Conservation (phyloP, 2,113 vertebrate species). For the Cettia cetti region DNA sequence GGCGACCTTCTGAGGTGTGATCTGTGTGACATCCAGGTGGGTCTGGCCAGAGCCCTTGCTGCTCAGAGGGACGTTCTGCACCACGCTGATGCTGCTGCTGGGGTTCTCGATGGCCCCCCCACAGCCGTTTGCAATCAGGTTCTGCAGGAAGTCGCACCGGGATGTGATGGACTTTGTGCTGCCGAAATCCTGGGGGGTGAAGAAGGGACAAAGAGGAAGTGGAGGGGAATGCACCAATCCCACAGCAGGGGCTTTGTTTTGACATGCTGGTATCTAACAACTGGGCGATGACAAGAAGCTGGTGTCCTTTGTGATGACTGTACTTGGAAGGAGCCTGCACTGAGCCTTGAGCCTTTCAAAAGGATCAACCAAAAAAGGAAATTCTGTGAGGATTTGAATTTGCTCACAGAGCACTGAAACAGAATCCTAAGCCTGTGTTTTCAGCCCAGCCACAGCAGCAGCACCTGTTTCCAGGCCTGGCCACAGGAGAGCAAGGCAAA, state of each 20-base stretch:
- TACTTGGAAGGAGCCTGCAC: background rate
- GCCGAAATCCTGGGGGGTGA: constrained; percentile 80
- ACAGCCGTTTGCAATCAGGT: constrained; percentile 84
- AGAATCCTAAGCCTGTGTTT: background rate
- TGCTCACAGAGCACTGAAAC: background rate
- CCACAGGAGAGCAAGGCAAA: background rate
- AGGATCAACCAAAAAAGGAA: background rate
- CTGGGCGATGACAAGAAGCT: background rate
- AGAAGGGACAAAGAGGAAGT: background rate
- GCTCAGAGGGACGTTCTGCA: constrained; percentile 80
- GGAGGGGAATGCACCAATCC: background rate
- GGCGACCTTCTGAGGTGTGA: constrained; percentile 86
- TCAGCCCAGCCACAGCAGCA: background rate
- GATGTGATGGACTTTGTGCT: constrained; percentile 77
- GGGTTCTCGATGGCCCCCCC: constrained; percentile 75
- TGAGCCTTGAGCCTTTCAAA: background rate
- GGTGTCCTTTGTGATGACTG: background rate
- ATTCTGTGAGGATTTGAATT: background rate
- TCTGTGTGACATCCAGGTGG: constrained; percentile 84
- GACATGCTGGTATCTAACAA: background rate
- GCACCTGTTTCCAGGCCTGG: background rate
- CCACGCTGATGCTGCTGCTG: constrained; percentile 72
- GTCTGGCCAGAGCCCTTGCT: constrained; percentile 78
- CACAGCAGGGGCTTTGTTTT: background rate
- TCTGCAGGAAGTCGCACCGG: constrained; percentile 85